A percentile compares a stretch with the other conserved stretches of the same genome.
These are phyloP conservation scores for Gopherus evgoodei DNA, from an alignment of 2,113 vertebrate genomes.

Conservation along the genomic window DNA sequence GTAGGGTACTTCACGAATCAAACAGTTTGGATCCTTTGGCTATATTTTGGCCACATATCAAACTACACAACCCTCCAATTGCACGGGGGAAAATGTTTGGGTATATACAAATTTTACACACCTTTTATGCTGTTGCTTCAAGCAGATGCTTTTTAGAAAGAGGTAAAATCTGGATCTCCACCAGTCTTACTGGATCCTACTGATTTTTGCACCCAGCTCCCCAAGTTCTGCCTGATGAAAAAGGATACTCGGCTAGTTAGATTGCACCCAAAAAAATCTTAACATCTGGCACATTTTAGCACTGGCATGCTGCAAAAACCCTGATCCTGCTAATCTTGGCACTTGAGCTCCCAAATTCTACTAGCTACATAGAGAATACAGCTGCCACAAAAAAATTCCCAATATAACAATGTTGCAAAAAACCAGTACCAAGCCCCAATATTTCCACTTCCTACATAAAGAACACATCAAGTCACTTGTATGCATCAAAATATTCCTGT, in stretches of 20 bases:
- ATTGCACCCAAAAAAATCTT: not conserved
- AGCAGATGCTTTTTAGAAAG: not conserved
- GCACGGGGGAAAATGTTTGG: not conserved
- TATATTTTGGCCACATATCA: not conserved
- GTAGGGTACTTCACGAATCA: conserved; percentile 7
- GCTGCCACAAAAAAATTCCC: not conserved
- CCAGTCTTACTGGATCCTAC: not conserved
- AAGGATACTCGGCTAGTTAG: not conserved
- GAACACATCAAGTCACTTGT: conserved; percentile 3
- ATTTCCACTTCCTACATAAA: conserved; percentile 36
- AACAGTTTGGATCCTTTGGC: conserved; percentile 16
- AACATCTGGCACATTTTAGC: not conserved
- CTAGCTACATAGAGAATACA: not conserved
- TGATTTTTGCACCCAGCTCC: not conserved
- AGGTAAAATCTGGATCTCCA: not conserved
- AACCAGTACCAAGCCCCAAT: conserved; percentile 12
- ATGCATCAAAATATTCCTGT: not conserved
- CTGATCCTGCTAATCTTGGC: not conserved
- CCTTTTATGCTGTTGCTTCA: not conserved
- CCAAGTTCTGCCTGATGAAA: not conserved
- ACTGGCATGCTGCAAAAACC: not conserved
- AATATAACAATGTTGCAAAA: not conserved
- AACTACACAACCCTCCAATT: not conserved
- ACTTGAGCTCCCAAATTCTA: not conserved
- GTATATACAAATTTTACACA: not conserved